Percentiles rank a stretch among this genome's conserved stretches.
phyloP scores from a whole-genome alignment of 1,140 invertebrate species.

The Apis dorsata region DNA sequence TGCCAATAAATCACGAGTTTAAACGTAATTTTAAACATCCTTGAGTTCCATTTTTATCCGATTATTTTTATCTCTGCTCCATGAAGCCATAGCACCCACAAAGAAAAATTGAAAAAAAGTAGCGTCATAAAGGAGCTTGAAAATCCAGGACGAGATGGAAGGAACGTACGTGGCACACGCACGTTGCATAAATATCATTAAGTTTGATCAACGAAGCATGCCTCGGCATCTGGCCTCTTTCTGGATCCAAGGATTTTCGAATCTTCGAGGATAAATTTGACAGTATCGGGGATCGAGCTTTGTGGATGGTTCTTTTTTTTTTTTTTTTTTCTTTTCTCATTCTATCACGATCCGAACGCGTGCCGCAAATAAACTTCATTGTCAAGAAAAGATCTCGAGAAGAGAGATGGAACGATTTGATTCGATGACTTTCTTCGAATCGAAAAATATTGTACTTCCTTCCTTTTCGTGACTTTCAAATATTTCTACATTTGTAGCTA shows the following conservation, averaged over 20 bases:
- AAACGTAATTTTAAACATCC: neutral
- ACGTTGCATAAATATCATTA: constrained; percentile 66
- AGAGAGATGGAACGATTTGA: constrained; percentile 18
- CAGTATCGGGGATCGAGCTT: constrained; percentile 50
- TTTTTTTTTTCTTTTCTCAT: constrained; percentile 1
- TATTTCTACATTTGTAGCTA: neutral
- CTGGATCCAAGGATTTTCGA: constrained; percentile 45
- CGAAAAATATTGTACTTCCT: neutral
- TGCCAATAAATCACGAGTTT: no score
- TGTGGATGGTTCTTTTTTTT: constrained; percentile 31
- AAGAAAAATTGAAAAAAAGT: constrained; percentile 18
- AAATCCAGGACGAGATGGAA: constrained; percentile 34
- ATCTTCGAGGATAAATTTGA: constrained; percentile 62
- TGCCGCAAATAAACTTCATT: constrained; percentile 49
- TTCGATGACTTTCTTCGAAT: constrained; percentile 27
- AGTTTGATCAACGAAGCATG: constrained; percentile 62
- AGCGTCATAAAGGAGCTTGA: constrained; percentile 48
- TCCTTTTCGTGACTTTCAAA: neutral
- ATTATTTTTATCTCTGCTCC: constrained; percentile 43
- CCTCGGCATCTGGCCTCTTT: constrained; percentile 47
- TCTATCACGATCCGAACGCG: constrained; percentile 24
- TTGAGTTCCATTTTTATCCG: constrained; percentile 26
- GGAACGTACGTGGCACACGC: constrained; percentile 41
- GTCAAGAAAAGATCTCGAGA: constrained; percentile 14
- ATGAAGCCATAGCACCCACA: constrained; percentile 32